Evolutionary conservation across 2,888 invertebrate species (phyloP), one percentile per base, ranked within the genome.

Genomic region (Drosophila lacicola): DNA sequence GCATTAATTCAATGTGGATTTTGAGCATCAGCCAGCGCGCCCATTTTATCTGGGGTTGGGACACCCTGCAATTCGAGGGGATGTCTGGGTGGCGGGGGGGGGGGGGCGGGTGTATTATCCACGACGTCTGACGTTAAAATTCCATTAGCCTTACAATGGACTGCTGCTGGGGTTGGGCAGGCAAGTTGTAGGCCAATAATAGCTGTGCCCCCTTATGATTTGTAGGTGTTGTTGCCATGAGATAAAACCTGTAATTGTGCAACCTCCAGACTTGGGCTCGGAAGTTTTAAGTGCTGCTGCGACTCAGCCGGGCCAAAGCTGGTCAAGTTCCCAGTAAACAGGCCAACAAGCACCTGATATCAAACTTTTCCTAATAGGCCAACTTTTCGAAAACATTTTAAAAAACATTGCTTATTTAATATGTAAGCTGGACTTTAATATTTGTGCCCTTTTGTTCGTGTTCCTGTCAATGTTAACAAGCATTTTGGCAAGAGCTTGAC

Each of bases 61-160:
- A 8, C 36, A 14, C 41, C 25, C 29, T n/a, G 49, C 11, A 9
- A 11, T 4, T 33, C 14, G 0, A 11, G 19, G 4, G 33, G 17
- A 17, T 17, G 5, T n/a, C n/a, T n/a, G n/a, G n/a, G n/a, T n/a
- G n/a, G n/a, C n/a, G 8, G 11, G 17, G 1, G 2, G 10, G 4
- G 0, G 4, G 0, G 29, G 2, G 41, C 19, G 14, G 1, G 10
- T 21, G 11, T 6, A 13, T 49, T 25, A 45, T 25, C 29, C 44
- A 56, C 58, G 61, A 77, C 67, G 53, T 61, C 63, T 74, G 70
- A 90, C 80, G 85, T 88, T 78, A 72, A 89, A 89, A 87, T 90
- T 85, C 90, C 90, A 90, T 90, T 89, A 90, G 81, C 68, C 71
- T 36, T 36, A 70, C 61, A 64, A 57, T 67, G 58, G 56, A 63